Conservation (phyloP, 2,113 vertebrate species). For the Sinocyclocheilus anophthalmus region DNA sequence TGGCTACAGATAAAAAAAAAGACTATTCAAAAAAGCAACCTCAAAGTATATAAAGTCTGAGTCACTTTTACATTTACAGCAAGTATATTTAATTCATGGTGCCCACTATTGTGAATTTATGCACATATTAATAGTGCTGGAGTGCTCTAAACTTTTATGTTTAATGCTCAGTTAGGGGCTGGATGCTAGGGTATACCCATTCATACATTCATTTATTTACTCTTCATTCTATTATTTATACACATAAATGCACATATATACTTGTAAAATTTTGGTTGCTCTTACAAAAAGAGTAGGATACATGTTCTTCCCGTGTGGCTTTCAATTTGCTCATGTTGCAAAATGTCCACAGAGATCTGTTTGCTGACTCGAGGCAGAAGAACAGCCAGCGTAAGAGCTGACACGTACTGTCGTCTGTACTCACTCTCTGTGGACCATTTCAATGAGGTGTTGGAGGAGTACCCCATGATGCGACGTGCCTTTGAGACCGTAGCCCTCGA, state of each 20-base stretch:
- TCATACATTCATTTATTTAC: neutral
- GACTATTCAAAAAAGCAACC: slow-evolving; percentile 34
- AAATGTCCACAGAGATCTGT: slow-evolving; percentile 86
- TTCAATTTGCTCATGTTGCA: slow-evolving; percentile 27
- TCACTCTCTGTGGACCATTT: slow-evolving; percentile 96
- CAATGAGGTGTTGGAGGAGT: slow-evolving; percentile 96
- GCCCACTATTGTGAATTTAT: slow-evolving; percentile 27
- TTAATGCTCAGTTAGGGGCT: slow-evolving; percentile 7
- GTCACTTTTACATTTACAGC: slow-evolving; percentile 9
- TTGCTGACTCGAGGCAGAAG: slow-evolving; percentile 91
- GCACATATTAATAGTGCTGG: slow-evolving; percentile 29
- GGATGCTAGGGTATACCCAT: neutral
- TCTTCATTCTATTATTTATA: slow-evolving; percentile 2
- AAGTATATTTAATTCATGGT: slow-evolving; percentile 30
- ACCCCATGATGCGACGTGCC: slow-evolving; percentile 95
- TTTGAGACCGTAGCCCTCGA: slow-evolving; percentile 95
- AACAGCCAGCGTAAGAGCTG: slow-evolving; percentile 91
- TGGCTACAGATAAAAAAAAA: slow-evolving; percentile 67
- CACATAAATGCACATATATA: neutral
- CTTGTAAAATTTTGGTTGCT: neutral
- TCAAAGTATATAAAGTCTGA: neutral
- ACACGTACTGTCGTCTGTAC: slow-evolving; percentile 97
- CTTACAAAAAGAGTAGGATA: neutral
- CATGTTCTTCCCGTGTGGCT: neutral
- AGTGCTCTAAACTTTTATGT: slow-evolving; percentile 29